A percentile compares a stretch with the other conserved stretches of the same genome.
Evolutionary conservation across 2,113 vertebrate genomes (phyloP).

Genomic region (Caranx ignobilis): DNA sequence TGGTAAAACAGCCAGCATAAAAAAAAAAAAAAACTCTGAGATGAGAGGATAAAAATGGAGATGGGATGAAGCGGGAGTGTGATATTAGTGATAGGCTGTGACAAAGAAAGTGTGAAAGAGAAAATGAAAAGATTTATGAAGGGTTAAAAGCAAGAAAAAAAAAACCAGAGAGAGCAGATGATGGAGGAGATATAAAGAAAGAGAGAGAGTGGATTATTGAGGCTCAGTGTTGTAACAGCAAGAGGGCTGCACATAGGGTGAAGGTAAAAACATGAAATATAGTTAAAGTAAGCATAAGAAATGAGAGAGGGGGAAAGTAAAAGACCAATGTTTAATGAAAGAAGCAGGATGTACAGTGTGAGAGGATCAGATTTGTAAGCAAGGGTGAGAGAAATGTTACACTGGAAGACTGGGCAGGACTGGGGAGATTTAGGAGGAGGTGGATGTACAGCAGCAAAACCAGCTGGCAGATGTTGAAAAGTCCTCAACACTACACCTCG

Average conservation of each 20-base stretch:
- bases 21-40: constrained; percentile 12
- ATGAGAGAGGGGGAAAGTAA: not conserved
- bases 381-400: constrained; percentile 27
- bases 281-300: constrained; percentile 8
- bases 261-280: constrained; percentile 21
- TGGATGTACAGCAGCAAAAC: constrained; percentile 14
- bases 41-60: constrained; percentile 66
- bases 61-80: constrained; percentile 22
- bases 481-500: constrained; percentile 1
- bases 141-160: constrained; percentile 5
- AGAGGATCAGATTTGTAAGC: constrained; percentile 15
- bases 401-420: constrained; percentile 31
- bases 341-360: constrained; percentile 19
- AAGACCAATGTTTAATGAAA: constrained; percentile 6
- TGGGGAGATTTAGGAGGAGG: constrained; percentile 24
- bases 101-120: constrained; percentile 20
- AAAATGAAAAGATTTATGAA: constrained; percentile 6
- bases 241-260: constrained; percentile 14
- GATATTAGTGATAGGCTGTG: constrained; percentile 32
- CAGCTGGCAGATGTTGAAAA: constrained; percentile 30
- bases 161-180: not conserved
- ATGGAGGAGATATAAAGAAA: not conserved
- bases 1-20: constrained; percentile 49
- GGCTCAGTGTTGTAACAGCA: constrained; percentile 17
- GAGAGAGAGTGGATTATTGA: not conserved